Evolutionary conservation across 2,797 vertebrate genomes (phyloP), one percentile per base, ranked within the genome.

Genomic region (Spea hammondii): DNA sequence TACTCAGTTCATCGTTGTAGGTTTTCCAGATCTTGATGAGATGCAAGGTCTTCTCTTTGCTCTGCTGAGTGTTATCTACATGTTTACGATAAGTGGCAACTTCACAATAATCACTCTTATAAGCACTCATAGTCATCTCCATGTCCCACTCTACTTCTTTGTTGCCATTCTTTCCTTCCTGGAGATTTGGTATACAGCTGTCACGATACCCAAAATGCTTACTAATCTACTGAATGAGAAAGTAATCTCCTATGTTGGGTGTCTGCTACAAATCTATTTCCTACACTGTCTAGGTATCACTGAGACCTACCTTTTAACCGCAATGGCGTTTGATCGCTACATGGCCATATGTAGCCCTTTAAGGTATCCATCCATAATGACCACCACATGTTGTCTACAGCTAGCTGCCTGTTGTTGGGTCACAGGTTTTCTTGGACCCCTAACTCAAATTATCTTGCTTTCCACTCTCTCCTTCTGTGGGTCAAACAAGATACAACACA

Each of bases 151-250:
- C 74, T 85, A 86, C 53, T 78, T 84, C 49, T 77, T 84, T 75
- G 66, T 87, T 60, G 83, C 76, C 8, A 80, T 84, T 8, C 83
- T 88, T 45, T 88, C 86, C 57, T 49, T 85, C 59, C 71, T 86
- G 84, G 86, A 86, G 17, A 84, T 77, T 0, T 60, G 83, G 44
- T 87, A 84, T 47, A 85, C 86, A 32, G 84, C 83, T 4, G 71
- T 86, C 32, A 88, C 83, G 0, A 71, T 86, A 55, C 84, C 84
- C 9, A 86, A 86, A 83, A 85, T 87, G 84, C 68, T 85, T 8
- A 74, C 70, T 14, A 83, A 84, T n/a, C 73, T 86, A 4, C 74
- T 87, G 12, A 82, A 83, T 49, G 70, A 73, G 32, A 86, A 84
- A 12, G 78, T 55, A 5, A 87, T 85, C 54, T 88, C 84, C 4